Percentiles rank a stretch among this genome's conserved stretches.
Conservation (phyloP, 1,140 invertebrate genomes). For the Neoseiulus cucumeris region DNA sequence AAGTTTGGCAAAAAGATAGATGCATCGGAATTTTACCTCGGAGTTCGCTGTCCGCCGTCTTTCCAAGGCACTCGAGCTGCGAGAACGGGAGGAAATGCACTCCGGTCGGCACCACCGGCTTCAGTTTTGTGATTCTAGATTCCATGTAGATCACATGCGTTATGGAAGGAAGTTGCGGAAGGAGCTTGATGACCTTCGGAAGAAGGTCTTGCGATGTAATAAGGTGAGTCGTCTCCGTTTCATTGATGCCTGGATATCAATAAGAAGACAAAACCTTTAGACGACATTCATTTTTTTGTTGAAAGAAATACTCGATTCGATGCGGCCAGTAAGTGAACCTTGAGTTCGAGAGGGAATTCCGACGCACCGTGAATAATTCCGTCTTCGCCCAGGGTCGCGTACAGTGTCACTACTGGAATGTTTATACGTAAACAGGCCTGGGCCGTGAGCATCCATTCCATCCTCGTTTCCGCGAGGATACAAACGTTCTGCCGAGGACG, state of each 20-base stretch:
- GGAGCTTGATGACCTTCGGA: conserved; percentile 15
- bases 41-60: not conserved
- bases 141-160: conserved; percentile 72
- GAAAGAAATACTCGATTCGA: not conserved
- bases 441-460: conserved; percentile 91
- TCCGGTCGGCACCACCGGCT: not conserved
- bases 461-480: conserved; percentile 88
- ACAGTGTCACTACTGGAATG: conserved; percentile 69
- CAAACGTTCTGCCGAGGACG: conserved; percentile 49
- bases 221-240: conserved; percentile 61
- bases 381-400: conserved; percentile 85
- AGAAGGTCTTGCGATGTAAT: conserved; percentile 19
- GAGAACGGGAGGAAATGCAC: conserved; percentile 20
- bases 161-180: conserved; percentile 23
- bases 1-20: too few relatives aligned
- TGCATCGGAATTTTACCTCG: not conserved
- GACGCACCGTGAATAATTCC: conserved; percentile 61
- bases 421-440: conserved; percentile 30
- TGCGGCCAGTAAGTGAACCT: not conserved
- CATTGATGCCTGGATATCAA: conserved; percentile 45
- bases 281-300: not conserved
- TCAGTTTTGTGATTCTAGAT: conserved; percentile 12
- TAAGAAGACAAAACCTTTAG: not conserved
- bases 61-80: conserved; percentile 23
- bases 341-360: not conserved